phyloP scores from a whole-genome alignment of 1,140 invertebrate species.

The Laupala kohalensis region DNA sequence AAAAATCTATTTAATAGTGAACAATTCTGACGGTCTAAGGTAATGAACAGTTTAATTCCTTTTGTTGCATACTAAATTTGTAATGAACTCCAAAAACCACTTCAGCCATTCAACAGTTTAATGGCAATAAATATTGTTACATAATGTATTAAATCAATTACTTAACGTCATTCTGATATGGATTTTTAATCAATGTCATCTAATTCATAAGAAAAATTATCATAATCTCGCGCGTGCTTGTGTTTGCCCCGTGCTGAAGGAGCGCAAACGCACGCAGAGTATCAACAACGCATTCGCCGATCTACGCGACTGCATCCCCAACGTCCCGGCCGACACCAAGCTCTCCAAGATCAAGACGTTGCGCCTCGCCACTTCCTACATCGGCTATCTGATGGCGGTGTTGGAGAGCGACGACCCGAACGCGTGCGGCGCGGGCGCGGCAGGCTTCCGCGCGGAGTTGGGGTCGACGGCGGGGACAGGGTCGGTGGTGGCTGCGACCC shows the following conservation, averaged over 20 bases:
- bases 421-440: conserved; percentile 41
- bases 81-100: too few species aligned
- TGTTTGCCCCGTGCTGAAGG: conserved; percentile 77
- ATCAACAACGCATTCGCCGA: conserved; percentile 92
- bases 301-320: conserved; percentile 85
- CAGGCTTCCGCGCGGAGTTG: conserved; percentile 59
- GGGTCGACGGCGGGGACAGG: neutral
- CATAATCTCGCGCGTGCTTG: too few species aligned
- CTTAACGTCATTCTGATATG: too few species aligned
- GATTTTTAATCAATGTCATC: too few species aligned
- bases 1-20: too few species aligned
- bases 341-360: conserved; percentile 85
- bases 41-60: too few species aligned
- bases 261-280: conserved; percentile 76
- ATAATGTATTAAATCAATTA: too few species aligned
- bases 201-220: too few species aligned
- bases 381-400: conserved; percentile 73
- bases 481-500: neutral
- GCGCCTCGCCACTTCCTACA: conserved; percentile 79
- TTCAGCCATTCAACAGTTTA: too few species aligned
- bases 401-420: conserved; percentile 57
- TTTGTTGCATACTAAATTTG: too few species aligned
- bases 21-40: too few species aligned
- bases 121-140: too few species aligned
- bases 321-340: conserved; percentile 90